Conservation (phyloP, 2,113 vertebrate genomes). For the Mirza zaza region DNA sequence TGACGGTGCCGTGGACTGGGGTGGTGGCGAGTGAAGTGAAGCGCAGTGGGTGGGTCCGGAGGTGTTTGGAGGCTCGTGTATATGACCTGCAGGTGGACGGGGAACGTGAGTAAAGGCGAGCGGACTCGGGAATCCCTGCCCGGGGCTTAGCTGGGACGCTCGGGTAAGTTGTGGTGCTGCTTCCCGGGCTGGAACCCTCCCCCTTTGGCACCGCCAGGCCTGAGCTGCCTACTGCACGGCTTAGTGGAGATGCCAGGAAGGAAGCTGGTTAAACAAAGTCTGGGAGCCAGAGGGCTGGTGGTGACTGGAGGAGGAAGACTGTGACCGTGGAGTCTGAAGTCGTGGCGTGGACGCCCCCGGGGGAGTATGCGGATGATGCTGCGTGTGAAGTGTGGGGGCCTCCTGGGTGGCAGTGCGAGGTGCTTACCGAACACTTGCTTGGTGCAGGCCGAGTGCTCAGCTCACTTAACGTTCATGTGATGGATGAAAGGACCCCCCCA, state of each 20-base stretch:
- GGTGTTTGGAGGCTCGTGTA: fast-evolving
- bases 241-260: fast-evolving
- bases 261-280: neutral
- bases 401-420: too few relatives aligned
- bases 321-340: fast-evolving
- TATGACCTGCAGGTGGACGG: fast-evolving
- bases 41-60: fast-evolving
- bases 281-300: too few relatives aligned
- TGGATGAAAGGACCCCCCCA: too few relatives aligned
- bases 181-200: fast-evolving
- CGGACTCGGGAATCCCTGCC: fast-evolving
- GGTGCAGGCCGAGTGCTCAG: fast-evolving
- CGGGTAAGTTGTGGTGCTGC: fast-evolving
- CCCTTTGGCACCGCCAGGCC: fast-evolving
- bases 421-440: too few relatives aligned
- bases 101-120: fast-evolving
- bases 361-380: fast-evolving
- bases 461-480: too few relatives aligned
- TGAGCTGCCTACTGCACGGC: fast-evolving
- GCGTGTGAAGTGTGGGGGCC: fast-evolving
- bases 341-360: fast-evolving
- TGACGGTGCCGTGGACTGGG: fast-evolving
- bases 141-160: fast-evolving
- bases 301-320: neutral
- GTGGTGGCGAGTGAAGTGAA: fast-evolving